phyloP scores from a whole-genome alignment of 2,888 invertebrate species.

The Melanargia galathea region DNA sequence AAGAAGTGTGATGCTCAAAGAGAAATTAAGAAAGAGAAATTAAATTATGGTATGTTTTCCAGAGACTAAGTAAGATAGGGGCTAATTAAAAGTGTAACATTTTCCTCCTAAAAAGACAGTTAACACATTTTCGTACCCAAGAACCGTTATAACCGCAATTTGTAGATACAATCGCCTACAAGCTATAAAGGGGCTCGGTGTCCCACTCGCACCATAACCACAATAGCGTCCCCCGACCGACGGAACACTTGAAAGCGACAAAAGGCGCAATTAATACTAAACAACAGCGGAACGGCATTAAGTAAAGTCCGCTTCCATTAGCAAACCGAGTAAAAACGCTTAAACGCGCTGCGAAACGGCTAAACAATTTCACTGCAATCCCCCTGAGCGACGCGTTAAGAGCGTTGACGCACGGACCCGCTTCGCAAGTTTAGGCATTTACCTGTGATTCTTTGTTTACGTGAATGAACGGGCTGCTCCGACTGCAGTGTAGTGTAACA shows the following conservation, averaged over 20 bases:
- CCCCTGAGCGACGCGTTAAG: constrained; percentile 61
- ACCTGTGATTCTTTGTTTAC: too few species aligned
- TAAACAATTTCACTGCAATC: constrained; percentile 67
- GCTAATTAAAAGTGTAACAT: not conserved
- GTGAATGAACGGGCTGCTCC: too few species aligned
- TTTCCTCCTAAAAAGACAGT: constrained; percentile 4
- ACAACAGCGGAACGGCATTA: constrained; percentile 62
- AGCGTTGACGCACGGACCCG: too few species aligned
- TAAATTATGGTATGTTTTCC: too few species aligned
- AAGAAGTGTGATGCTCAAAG: too few species aligned
- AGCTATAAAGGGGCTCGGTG: constrained; percentile 34
- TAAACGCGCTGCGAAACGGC: constrained; percentile 60
- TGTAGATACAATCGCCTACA: constrained; percentile 28
- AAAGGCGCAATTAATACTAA: constrained; percentile 77
- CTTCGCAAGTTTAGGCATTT: too few species aligned
- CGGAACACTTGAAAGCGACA: constrained; percentile 65
- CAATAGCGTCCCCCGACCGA: constrained; percentile 42
- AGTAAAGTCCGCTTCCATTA: constrained; percentile 70
- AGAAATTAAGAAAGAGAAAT: too few species aligned
- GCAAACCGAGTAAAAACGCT: constrained; percentile 56
- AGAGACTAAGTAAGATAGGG: not conserved
- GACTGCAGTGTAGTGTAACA: too few species aligned
- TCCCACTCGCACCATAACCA: constrained; percentile 40
- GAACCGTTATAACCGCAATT: constrained; percentile 28
- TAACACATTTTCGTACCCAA: constrained; percentile 20